These are phyloP conservation scores for Epinephelus moara DNA, from an alignment of 2,113 vertebrate genomes.

Conservation along the genomic window DNA sequence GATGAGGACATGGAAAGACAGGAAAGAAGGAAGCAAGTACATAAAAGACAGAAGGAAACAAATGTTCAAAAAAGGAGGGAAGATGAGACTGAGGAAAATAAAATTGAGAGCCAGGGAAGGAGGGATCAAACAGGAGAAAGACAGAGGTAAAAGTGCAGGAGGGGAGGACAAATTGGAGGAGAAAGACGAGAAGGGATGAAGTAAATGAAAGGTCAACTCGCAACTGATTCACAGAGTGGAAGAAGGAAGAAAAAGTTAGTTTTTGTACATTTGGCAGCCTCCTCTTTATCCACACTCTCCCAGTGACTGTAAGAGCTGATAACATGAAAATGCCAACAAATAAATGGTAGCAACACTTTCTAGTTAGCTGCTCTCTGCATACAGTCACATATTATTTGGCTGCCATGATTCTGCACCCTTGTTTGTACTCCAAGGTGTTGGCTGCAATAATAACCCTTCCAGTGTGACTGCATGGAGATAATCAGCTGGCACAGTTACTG, in stretches of 20 bases:
- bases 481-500: background rate
- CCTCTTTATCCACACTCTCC: background rate
- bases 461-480: background rate
- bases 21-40: too few relatives aligned
- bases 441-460: background rate
- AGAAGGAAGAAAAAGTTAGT: background rate
- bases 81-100: background rate
- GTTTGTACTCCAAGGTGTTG: slow-evolving; percentile 1
- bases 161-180: too few relatives aligned
- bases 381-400: background rate
- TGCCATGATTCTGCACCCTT: background rate
- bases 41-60: too few relatives aligned
- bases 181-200: too few relatives aligned
- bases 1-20: too few relatives aligned
- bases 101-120: background rate
- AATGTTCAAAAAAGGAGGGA: too few relatives aligned
- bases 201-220: too few relatives aligned
- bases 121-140: background rate
- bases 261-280: background rate
- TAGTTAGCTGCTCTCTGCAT: background rate
- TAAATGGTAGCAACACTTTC: background rate
- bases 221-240: background rate
- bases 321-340: background rate
- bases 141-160: background rate
- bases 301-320: background rate